Evolutionary conservation across 2,888 invertebrate species (phyloP), one percentile per base, ranked within the genome.

Genomic region (Sericinus montela): DNA sequence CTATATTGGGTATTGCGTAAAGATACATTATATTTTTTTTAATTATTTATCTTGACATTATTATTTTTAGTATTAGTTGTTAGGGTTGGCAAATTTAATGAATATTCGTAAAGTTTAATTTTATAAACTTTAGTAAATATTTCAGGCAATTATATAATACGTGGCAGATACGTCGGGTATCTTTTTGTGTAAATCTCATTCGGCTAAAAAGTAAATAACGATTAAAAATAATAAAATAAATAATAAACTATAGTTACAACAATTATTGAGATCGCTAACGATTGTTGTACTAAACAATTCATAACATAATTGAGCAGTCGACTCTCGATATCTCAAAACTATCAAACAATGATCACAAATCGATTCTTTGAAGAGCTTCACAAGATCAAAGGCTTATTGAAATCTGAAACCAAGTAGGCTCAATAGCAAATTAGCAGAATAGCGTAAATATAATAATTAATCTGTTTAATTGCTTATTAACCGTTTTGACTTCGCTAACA

Each of bases 391-490:
- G 72, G 70, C 59, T 69, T 65, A 75, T 76, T 74, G 71, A 65
- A 69, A 65, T 61, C 60, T 56, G 51, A 55, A 61, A 58, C 57
- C 59, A 60, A 63, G 58, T 35, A 50, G 64, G 62, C 65, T 80
- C 69, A 79, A 78, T 78, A 69, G 73, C 72, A 75, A 78, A 84
- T 84, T 76, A 77, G 74, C 67, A 65, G 64, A 69, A 78, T 75
- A 71, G 68, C 72, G 73, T 73, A 72, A 80, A 83, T 83, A 80
- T 81, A 70, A 80, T 79, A 80, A 81, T 80, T 82, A 86, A 84
- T 83, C 83, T 78, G 73, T 81, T 75, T 86, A 85, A 86, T 87
- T 88, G 87, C 78, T 83, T 82, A 84, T 84, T 86, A 82, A 72
- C 79, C 7, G 68, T 74, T 62, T 58, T 69, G 67, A 71, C 72